These are phyloP conservation scores for Otus sunia DNA, from an alignment of 2,113 vertebrate genomes.

Conservation along the genomic window DNA sequence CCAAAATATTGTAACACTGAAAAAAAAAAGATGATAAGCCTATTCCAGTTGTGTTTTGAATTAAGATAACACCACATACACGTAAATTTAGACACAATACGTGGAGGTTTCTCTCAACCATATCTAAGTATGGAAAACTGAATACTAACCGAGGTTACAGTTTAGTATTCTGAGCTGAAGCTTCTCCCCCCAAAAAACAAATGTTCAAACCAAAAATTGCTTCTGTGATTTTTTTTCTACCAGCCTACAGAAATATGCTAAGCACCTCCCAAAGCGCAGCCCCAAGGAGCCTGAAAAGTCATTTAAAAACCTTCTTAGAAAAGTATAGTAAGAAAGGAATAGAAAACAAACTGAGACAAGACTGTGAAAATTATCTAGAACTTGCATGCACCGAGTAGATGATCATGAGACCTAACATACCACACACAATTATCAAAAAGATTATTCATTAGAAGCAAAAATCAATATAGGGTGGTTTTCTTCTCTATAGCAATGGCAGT, in stretches of 20 bases:
- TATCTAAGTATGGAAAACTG: background rate
- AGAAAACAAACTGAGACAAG: background rate
- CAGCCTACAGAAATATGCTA: background rate
- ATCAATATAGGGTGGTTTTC: slow-evolving; percentile 54
- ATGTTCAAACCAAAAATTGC: background rate
- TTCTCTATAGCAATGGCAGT: slow-evolving; percentile 25
- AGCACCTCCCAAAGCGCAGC: background rate
- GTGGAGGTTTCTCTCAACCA: background rate
- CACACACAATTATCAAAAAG: slow-evolving; percentile 39
- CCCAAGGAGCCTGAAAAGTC: background rate
- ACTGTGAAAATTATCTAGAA: background rate
- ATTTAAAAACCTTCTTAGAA: background rate
- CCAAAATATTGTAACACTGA: background rate
- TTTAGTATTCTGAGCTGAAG: background rate
- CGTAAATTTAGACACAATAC: background rate
- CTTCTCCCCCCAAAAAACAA: background rate
- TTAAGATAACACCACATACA: background rate
- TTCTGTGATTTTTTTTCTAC: background rate
- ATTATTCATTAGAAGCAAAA: slow-evolving; percentile 66
- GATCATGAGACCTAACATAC: background rate
- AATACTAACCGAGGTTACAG: background rate
- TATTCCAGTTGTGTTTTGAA: background rate
- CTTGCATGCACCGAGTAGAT: background rate
- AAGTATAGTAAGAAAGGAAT: background rate
- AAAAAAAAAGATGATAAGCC: background rate